Conservation (phyloP, 2,888 invertebrate genomes). For the Drosophila mulleri region DNA sequence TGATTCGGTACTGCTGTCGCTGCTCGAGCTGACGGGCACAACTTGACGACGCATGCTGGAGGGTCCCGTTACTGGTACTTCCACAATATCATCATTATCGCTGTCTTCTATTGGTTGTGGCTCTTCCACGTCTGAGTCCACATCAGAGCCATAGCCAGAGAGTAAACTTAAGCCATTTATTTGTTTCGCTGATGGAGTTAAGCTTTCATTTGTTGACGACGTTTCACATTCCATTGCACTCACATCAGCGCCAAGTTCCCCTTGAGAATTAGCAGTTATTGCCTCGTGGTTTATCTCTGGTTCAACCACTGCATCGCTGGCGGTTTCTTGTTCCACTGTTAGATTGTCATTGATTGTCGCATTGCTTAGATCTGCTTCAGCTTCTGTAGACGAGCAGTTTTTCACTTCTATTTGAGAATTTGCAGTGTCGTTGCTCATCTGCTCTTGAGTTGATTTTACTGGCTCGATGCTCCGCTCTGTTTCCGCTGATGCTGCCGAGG, state of each 20-base stretch:
- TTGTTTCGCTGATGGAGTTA: neutral
- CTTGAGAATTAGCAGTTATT: neutral
- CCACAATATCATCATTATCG: constrained; percentile 72
- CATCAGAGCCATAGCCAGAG: constrained; percentile 77
- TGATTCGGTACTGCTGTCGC: constrained; percentile 62
- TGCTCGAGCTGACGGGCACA: constrained; percentile 72
- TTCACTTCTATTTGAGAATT: neutral
- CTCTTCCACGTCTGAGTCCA: constrained; percentile 52
- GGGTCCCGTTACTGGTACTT: constrained; percentile 58
- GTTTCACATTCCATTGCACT: constrained; percentile 33
- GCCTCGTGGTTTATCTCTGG: neutral
- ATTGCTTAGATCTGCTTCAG: neutral
- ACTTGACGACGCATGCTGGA: constrained; percentile 57
- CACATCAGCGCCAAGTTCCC: neutral
- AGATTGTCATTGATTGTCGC: neutral
- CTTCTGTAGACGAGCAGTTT: neutral
- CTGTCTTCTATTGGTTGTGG: constrained; percentile 24
- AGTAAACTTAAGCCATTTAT: constrained; percentile 74
- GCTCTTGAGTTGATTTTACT: neutral
- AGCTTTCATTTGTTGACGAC: neutral
- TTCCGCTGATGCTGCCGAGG: neutral
- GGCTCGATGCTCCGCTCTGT: neutral
- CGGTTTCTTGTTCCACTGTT: neutral
- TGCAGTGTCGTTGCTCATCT: neutral
- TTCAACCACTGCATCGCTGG: neutral